Conservation (phyloP, 2,888 invertebrate genomes). For the Dryobotodes eremita region DNA sequence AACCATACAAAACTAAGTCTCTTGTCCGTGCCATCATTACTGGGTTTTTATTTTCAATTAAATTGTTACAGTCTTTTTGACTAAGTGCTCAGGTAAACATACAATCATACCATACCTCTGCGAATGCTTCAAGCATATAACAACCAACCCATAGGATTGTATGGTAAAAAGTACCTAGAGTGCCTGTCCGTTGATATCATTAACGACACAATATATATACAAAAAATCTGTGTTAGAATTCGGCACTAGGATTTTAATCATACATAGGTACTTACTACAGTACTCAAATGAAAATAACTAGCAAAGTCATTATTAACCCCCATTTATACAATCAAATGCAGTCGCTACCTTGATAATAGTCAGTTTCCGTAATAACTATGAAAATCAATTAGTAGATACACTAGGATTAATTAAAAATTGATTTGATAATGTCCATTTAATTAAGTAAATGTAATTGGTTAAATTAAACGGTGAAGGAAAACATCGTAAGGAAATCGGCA, state of each 20-base stretch:
- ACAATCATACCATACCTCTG: neutral
- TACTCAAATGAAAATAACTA: neutral
- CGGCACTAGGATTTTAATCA: neutral
- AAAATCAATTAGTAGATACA: slow-evolving; percentile 45
- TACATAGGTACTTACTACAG: neutral
- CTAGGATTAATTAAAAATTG: slow-evolving; percentile 40
- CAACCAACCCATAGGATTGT: neutral
- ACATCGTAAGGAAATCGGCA: neutral
- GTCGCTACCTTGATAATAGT: slow-evolving; percentile 42
- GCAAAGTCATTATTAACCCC: neutral
- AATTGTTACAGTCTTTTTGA: neutral
- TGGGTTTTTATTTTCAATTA: neutral
- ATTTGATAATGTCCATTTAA: slow-evolving; percentile 31
- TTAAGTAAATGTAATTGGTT: slow-evolving; percentile 8
- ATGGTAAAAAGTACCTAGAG: neutral
- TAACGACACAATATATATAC: neutral
- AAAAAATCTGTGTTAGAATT: neutral
- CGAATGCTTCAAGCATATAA: neutral
- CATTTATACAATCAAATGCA: slow-evolving; percentile 38
- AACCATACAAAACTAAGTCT: neutral
- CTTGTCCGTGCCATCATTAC: neutral
- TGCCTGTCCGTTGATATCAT: neutral
- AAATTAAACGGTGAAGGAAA: slow-evolving; percentile 4
- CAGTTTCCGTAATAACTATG: slow-evolving; percentile 38
- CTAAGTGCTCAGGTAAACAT: neutral